phyloP scores from a whole-genome alignment of 2,113 vertebrate species.

The Oreochromis aureus region DNA sequence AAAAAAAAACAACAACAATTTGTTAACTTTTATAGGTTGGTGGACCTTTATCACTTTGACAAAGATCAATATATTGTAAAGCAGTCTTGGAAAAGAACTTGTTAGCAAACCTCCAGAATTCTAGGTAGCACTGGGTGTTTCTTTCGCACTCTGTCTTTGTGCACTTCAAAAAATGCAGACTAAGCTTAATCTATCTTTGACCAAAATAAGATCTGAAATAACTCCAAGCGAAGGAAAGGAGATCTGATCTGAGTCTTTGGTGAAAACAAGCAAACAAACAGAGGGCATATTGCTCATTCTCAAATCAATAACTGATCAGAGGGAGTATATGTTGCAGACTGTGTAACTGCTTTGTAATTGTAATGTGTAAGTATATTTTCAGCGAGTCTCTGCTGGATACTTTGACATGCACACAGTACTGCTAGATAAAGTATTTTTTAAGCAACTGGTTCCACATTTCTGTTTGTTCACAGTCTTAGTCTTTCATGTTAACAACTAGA shows the following conservation, averaged over 20 bases:
- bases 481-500: neutral
- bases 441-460: neutral
- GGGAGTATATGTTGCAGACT: neutral
- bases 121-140: neutral
- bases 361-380: neutral
- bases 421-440: neutral
- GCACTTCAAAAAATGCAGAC: neutral
- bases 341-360: neutral
- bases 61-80: neutral
- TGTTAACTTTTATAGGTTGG: neutral
- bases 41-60: neutral
- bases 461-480: neutral
- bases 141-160: neutral
- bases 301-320: neutral
- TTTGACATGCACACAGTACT: neutral
- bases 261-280: neutral
- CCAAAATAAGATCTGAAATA: neutral
- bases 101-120: neutral
- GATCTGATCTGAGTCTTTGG: neutral
- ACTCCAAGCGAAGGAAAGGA: neutral
- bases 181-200: neutral
- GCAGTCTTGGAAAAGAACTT: neutral
- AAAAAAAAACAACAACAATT: neutral
- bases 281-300: neutral
- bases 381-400: neutral